Percentiles rank a stretch among this genome's conserved stretches.
Conservation (phyloP, 1,140 invertebrate genomes). For the Drosophila asahinai region DNA sequence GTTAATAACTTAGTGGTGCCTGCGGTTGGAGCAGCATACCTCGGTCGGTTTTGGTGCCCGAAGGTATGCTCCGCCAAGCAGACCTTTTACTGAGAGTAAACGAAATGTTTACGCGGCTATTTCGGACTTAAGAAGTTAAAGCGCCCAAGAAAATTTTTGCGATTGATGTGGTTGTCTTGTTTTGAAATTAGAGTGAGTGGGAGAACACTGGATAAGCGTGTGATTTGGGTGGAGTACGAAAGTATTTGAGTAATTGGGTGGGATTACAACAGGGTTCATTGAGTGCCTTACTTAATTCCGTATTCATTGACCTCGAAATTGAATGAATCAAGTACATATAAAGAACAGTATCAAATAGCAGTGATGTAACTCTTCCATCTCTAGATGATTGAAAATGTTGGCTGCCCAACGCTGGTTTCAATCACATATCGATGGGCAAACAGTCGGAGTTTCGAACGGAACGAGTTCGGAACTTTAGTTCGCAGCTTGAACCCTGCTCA, state of each 20-base stretch:
- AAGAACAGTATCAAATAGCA: conserved; percentile 40
- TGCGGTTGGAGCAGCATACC: conserved; percentile 58
- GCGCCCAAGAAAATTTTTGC: conserved; percentile 69
- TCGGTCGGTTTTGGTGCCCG: conserved; percentile 1
- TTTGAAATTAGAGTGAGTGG: conserved; percentile 76
- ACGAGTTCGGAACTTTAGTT: conserved; percentile 78
- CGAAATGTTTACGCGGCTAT: conserved; percentile 85
- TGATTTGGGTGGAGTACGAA: conserved; percentile 54
- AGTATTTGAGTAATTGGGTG: conserved; percentile 44
- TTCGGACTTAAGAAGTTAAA: conserved; percentile 84
- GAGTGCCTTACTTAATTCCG: conserved; percentile 66
- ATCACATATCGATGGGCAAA: conserved; percentile 65
- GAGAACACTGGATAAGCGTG: conserved; percentile 84
- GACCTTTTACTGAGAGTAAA: conserved; percentile 56
- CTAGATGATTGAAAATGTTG: conserved; percentile 50
- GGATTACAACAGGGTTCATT: conserved; percentile 67
- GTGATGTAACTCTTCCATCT: conserved; percentile 48
- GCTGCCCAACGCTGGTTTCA: conserved; percentile 39
- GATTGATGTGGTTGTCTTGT: conserved; percentile 49
- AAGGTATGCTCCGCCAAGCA: conserved; percentile 56
- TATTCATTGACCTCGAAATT: conserved; percentile 71
- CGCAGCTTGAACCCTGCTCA: conserved; percentile 61
- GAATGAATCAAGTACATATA: conserved; percentile 18
- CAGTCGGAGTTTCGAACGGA: conserved; percentile 81
- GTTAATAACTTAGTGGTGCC: conserved; percentile 23